These are phyloP conservation scores for Athalia rosae DNA, from an alignment of 2,888 invertebrate genomes.

Conservation along the genomic window DNA sequence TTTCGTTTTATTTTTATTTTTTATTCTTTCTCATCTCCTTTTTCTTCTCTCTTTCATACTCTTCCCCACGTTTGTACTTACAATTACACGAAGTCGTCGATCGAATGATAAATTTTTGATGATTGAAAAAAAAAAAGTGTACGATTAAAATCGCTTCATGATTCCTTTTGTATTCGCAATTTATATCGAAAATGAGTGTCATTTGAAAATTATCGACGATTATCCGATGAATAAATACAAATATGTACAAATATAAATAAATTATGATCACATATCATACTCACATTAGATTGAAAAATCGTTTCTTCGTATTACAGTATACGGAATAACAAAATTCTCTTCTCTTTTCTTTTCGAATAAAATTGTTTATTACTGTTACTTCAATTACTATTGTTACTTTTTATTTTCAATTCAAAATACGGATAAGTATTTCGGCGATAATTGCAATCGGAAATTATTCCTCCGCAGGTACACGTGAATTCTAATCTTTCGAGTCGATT, in stretches of 20 bases:
- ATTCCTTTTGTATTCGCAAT: too few relatives aligned
- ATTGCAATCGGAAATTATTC: not conserved
- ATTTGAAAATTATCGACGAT: too few relatives aligned
- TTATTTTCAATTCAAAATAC: not conserved
- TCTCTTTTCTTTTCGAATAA: not conserved
- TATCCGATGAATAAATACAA: not conserved
- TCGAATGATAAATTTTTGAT: too few relatives aligned
- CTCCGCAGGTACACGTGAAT: too few relatives aligned
- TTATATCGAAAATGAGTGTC: too few relatives aligned
- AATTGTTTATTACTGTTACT: not conserved
- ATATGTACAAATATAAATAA: too few relatives aligned
- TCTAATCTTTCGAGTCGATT: too few relatives aligned
- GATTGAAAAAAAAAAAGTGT: too few relatives aligned
- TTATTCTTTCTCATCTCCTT: not conserved
- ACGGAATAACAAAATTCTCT: not conserved
- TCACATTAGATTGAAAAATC: slow-evolving; percentile 21
- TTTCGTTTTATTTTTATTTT: not conserved
- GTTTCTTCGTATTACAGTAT: not conserved
- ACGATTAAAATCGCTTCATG: too few relatives aligned
- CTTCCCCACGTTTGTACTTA: too few relatives aligned
- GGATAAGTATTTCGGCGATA: not conserved
- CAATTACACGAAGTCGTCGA: too few relatives aligned
- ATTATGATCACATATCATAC: not conserved
- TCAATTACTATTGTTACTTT: not conserved
- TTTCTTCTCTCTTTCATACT: not conserved